Percentiles rank a stretch among this genome's conserved stretches.
These are phyloP conservation scores for Eublepharis macularius DNA, from an alignment of 2,113 vertebrate species.

Conservation along the genomic window DNA sequence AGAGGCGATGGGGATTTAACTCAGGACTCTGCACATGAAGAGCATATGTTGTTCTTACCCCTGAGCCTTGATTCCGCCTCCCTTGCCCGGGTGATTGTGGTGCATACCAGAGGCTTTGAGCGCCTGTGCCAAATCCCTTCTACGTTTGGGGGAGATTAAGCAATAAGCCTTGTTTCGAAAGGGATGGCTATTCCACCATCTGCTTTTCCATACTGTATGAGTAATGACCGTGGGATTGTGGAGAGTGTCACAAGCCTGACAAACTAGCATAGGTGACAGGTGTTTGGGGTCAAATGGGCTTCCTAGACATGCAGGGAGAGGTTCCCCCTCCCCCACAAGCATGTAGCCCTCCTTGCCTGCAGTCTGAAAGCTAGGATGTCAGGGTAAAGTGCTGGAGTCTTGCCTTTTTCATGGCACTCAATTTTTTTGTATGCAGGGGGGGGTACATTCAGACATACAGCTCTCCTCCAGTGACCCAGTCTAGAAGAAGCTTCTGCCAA, in stretches of 20 bases:
- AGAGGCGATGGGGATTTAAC: neutral
- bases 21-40: neutral
- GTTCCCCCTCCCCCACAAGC: neutral
- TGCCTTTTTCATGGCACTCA: neutral
- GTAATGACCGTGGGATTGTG: fast-evolving
- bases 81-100: neutral
- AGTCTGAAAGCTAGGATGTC: neutral
- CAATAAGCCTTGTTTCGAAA: conserved; percentile 49
- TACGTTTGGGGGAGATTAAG: conserved; percentile 48
- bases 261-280: fast-evolving
- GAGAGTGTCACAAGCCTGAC: fast-evolving
- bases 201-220: neutral
- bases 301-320: neutral
- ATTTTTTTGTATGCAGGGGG: neutral
- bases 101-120: conserved; percentile 38
- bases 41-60: neutral
- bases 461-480: too few species aligned
- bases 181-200: conserved; percentile 41
- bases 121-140: conserved; percentile 50
- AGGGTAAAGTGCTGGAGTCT: neutral
- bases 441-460: too few species aligned
- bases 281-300: too few species aligned
- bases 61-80: neutral
- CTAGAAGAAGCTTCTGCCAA: too few species aligned
- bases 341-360: neutral